Evolutionary conservation across 2,888 invertebrate genomes (phyloP).

Genomic region (Drosophila macrospina): DNA sequence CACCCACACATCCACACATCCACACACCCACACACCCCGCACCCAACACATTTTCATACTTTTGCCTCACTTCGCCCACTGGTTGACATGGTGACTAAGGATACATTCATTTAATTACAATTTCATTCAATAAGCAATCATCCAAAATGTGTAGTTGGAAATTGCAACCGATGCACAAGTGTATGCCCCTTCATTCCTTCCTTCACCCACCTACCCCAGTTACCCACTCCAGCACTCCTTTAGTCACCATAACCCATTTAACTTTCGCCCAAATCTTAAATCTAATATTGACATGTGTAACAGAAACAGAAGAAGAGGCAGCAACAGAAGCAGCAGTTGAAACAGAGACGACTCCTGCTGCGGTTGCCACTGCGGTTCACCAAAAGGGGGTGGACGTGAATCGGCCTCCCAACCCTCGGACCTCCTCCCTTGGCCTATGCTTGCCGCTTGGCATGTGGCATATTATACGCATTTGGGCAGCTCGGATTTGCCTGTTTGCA

Average conservation of each 20-base stretch:
- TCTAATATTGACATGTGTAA: constrained; percentile 77
- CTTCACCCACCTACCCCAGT: too few species aligned
- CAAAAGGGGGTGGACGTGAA: background rate
- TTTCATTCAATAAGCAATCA: constrained; percentile 37
- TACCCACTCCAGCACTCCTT: background rate
- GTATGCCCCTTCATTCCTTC: background rate
- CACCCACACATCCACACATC: too few species aligned
- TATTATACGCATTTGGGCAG: constrained; percentile 63
- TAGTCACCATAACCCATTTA: constrained; percentile 73
- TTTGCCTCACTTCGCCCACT: background rate
- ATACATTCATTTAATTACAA: constrained; percentile 71
- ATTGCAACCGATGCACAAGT: constrained; percentile 55
- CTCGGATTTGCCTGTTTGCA: constrained; percentile 44
- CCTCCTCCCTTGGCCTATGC: background rate
- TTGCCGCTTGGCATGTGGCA: constrained; percentile 57
- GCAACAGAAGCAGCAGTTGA: too few species aligned
- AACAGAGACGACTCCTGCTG: constrained; percentile 45
- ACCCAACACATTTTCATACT: background rate
- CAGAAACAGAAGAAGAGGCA: constrained; percentile 24
- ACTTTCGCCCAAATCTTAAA: constrained; percentile 65
- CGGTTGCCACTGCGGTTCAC: constrained; percentile 14
- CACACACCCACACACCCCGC: background rate
- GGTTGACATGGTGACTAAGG: constrained; percentile 59
- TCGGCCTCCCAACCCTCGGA: background rate
- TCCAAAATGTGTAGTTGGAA: too few species aligned